Conservation (phyloP, 2,888 invertebrate species). For the Pheosia gnoma region DNA sequence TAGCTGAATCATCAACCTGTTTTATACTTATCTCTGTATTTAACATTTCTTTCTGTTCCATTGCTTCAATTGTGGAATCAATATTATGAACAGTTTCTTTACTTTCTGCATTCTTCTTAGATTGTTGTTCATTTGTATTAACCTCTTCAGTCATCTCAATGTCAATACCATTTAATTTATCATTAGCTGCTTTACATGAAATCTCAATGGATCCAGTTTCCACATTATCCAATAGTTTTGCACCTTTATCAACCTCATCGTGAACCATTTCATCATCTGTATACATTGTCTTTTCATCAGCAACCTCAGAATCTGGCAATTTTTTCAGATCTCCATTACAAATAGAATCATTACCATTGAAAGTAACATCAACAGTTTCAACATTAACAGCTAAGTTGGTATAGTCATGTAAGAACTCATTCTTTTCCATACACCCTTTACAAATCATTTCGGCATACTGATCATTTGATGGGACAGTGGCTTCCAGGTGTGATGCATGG, state of each 20-base stretch:
- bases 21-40: constrained; percentile 12
- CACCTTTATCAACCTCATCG: neutral
- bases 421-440: constrained; percentile 88
- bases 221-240: neutral
- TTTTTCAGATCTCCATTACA: constrained; percentile 36
- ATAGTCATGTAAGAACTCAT: constrained; percentile 90
- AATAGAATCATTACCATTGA: constrained; percentile 34
- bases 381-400: constrained; percentile 73
- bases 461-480: constrained; percentile 81
- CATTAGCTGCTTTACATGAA: neutral
- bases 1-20: neutral
- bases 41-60: neutral
- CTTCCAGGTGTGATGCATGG: constrained; percentile 91
- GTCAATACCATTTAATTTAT: neutral
- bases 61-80: neutral
- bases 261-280: neutral
- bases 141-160: neutral
- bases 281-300: constrained; percentile 12
- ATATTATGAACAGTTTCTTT: constrained; percentile 1
- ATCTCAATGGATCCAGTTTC: neutral
- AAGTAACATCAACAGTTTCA: constrained; percentile 51
- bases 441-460: constrained; percentile 94
- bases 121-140: neutral
- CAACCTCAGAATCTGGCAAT: neutral
- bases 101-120: neutral